phyloP scores from a whole-genome alignment of 2,797 vertebrate species.

The Bovichtus diacanthus region DNA sequence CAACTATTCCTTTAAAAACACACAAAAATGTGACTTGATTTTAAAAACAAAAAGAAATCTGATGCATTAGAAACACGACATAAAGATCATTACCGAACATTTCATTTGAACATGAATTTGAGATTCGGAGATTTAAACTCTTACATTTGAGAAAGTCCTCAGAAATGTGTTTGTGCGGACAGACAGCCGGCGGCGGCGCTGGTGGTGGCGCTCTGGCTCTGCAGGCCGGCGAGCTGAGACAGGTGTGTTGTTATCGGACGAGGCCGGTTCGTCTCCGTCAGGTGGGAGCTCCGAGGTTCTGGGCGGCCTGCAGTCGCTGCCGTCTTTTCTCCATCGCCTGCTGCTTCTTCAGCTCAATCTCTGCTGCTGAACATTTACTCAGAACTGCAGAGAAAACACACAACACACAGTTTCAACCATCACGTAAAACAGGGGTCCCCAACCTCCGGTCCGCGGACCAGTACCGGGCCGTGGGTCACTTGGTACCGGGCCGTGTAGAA shows the following conservation, averaged over 20 bases:
- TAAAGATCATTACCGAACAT: not conserved
- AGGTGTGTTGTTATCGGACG: not conserved
- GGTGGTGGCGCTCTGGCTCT: not conserved
- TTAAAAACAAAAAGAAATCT: not conserved
- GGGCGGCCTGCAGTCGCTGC: constrained; percentile 75
- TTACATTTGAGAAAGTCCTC: not conserved
- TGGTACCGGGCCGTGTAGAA: no score
- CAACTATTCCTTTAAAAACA: not conserved
- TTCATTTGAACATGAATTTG: not conserved
- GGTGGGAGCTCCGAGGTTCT: constrained; percentile 70
- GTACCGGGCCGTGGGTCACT: no score
- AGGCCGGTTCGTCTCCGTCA: constrained; percentile 41
- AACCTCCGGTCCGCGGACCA: no score
- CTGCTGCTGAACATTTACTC: constrained; percentile 88
- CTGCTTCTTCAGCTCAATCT: constrained; percentile 95
- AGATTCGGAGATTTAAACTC: no score
- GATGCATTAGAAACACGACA: not conserved
- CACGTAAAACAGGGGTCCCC: no score
- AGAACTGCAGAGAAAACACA: constrained; percentile 33
- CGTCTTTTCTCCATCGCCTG: constrained; percentile 91
- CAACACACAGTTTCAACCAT: no score
- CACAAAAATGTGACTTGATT: not conserved
- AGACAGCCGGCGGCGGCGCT: not conserved
- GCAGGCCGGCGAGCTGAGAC: not conserved
- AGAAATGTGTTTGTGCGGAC: not conserved